These are phyloP conservation scores for Ptyas mucosa DNA, from an alignment of 2,113 vertebrate genomes.

Conservation along the genomic window DNA sequence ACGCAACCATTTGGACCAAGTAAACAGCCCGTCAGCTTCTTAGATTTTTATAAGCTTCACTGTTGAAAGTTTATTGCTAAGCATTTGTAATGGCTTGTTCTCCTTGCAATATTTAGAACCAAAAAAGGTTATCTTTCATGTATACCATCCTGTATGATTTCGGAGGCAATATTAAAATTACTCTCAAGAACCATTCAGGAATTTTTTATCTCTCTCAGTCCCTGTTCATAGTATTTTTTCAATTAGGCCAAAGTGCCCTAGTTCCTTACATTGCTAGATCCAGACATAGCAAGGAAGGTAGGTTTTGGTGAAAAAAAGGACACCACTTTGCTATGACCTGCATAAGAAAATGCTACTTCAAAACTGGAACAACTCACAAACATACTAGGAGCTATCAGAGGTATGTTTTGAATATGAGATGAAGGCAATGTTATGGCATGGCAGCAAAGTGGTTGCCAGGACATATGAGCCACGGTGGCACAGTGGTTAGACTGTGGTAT, in stretches of 20 bases:
- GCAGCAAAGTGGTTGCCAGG: not conserved
- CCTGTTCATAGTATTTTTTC: not conserved
- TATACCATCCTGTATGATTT: not conserved
- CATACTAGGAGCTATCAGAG: not conserved
- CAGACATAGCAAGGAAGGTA: not conserved
- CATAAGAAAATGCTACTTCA: not conserved
- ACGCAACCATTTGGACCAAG: accelerated
- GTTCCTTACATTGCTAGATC: not conserved
- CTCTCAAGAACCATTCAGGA: not conserved
- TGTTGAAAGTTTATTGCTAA: not conserved
- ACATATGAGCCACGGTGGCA: too few relatives aligned
- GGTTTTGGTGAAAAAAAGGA: not conserved
- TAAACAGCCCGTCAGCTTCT: accelerated
- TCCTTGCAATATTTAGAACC: not conserved
- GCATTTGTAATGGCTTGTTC: too few relatives aligned
- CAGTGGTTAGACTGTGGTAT: too few relatives aligned
- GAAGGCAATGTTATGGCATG: not conserved
- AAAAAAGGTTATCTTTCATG: not conserved
- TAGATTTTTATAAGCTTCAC: not conserved
- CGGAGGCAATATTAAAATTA: not conserved
- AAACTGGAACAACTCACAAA: not conserved
- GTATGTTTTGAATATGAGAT: not conserved
- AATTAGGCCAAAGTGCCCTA: not conserved
- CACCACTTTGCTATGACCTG: not conserved
- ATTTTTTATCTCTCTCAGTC: not conserved